Percentiles rank a stretch among this genome's conserved stretches.
Evolutionary conservation across 2,113 vertebrate species (phyloP).

Genomic region (Pycnonotus jocosus): DNA sequence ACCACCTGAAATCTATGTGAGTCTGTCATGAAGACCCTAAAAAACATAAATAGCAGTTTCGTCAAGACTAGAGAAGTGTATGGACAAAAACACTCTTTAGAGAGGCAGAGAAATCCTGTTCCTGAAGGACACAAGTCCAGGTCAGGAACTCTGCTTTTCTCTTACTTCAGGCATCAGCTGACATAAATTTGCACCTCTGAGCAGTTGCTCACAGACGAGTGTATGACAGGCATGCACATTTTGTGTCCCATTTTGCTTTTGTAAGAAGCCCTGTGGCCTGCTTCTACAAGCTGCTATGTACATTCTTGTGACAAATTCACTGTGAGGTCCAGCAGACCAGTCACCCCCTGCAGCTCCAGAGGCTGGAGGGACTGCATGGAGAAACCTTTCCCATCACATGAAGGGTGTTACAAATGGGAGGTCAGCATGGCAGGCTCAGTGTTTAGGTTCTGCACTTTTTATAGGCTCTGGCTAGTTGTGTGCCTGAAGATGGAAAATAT

Average conservation of each 20-base stretch:
- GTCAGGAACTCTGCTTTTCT: neutral
- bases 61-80: neutral
- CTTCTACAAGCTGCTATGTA: neutral
- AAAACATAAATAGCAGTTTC: neutral
- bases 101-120: neutral
- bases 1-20: neutral
- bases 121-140: neutral
- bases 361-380: neutral
- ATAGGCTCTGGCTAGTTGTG: constrained; percentile 8
- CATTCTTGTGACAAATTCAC: neutral
- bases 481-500: constrained; percentile 56
- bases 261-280: neutral
- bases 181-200: neutral
- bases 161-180: neutral
- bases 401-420: constrained; percentile 13
- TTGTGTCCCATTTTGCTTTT: neutral
- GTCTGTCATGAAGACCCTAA: neutral
- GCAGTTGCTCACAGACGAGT: neutral
- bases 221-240: neutral
- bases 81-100: neutral
- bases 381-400: neutral
- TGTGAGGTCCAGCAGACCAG: neutral
- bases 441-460: constrained; percentile 51
- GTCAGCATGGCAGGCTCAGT: constrained; percentile 5
- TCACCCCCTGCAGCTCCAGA: neutral